phyloP scores from a whole-genome alignment of 2,797 vertebrate species.

The Cercopithecus neglectus region DNA sequence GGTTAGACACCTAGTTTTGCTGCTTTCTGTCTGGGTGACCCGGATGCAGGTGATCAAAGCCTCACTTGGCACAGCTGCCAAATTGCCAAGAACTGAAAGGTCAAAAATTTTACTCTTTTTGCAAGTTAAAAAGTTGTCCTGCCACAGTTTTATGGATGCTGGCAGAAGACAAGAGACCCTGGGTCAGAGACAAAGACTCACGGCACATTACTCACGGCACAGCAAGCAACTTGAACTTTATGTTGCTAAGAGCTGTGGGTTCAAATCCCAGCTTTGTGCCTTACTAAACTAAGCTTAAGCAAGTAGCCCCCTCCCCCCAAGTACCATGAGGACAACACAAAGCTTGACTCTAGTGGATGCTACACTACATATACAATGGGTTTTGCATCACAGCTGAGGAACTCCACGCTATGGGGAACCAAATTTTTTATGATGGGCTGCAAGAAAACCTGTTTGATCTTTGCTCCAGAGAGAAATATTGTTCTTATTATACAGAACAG shows the following conservation, averaged over 20 bases:
- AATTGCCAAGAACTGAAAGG: background rate
- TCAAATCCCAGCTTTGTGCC: background rate
- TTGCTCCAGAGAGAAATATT: background rate
- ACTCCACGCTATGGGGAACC: background rate
- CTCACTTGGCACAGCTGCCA: background rate
- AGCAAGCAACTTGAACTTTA: background rate
- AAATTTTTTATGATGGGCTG: background rate
- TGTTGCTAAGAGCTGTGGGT: background rate
- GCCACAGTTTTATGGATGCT: background rate
- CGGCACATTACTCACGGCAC: no score
- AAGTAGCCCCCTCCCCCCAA: background rate
- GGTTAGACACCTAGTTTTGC: background rate
- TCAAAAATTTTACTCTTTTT: background rate
- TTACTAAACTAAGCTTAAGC: background rate
- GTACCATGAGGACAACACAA: background rate
- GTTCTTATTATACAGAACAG: background rate
- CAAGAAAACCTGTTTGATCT: background rate
- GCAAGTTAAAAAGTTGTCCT: background rate
- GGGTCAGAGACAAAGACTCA: background rate
- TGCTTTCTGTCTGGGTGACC: background rate
- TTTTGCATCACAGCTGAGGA: background rate
- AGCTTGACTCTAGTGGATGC: background rate
- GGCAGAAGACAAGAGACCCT: background rate
- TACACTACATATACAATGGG: no score
- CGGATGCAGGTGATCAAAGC: background rate